Evolutionary conservation across 2,888 invertebrate species (phyloP), one percentile per base, ranked within the genome.

Genomic region (Tortricodes alternella): DNA sequence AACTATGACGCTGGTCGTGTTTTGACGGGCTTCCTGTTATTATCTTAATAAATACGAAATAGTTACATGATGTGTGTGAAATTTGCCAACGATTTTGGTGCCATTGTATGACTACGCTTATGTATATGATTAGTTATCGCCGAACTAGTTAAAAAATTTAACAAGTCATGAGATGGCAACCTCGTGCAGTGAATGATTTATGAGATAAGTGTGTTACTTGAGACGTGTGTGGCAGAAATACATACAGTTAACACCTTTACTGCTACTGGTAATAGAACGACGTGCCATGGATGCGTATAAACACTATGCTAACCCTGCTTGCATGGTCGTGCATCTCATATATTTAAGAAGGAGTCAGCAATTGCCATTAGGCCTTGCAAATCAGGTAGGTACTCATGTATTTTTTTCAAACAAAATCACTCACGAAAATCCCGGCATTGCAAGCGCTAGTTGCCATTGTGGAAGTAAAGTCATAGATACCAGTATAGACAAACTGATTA

Each of bases 211-310:
- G 23, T 62, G 60, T 56, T 48, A 38, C 58, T 58, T 41, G 55
- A 62, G 58, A 50, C 58, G 49, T 44, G 48, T 62, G 52, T 67
- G 64, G 61, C 73, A 71, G 67, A 67, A 68, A 68, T 67, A 66
- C 67, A 69, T 69, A 66, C 56, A 60, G 43, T 72, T 71, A 64
- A 41, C 62, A 62, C 62, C 59, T 52, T 64, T 64, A 63, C 65
- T 52, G 61, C 60, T 53, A 58, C 38, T 29, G 41, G 53, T 53
- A n/a, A n/a, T n/a, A n/a, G n/a, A n/a, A n/a, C n/a, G n/a, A 43
- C 52, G 55, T 50, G 57, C 46, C 38, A 29, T 39, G 52, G 55
- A 39, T 46, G 29, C 37, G 44, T 34, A 34, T 8, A 16, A 23
- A 29, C 32, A 9, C 19, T 13, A 27, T 24, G 15, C 23, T 24